A percentile compares a stretch with the other conserved stretches of the same genome.
phyloP scores from a whole-genome alignment of 2,113 vertebrate species.

The Motacilla alba region DNA sequence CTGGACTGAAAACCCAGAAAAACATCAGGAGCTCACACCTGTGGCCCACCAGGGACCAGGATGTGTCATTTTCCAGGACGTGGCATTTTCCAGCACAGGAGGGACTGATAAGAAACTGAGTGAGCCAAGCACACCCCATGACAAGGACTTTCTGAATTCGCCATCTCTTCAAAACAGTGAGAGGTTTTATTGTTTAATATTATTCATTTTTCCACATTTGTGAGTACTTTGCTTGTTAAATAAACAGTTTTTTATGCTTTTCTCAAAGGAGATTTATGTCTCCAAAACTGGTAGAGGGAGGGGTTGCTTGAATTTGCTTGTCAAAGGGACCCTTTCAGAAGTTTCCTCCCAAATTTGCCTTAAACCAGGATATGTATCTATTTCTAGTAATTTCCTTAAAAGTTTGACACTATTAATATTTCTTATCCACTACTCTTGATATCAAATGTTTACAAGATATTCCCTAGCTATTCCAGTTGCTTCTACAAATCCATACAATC shows the following conservation, averaged over 20 bases:
- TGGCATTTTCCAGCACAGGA: fast-evolving
- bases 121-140: fast-evolving
- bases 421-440: background rate
- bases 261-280: background rate
- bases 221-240: background rate
- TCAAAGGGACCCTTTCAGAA: background rate
- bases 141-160: background rate
- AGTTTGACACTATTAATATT: background rate
- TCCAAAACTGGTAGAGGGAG: too few species aligned
- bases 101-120: background rate
- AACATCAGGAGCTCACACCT: background rate
- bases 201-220: background rate
- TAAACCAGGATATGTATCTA: background rate
- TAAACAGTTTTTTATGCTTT: background rate
- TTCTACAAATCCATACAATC: background rate
- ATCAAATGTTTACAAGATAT: background rate
- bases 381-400: background rate
- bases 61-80: fast-evolving
- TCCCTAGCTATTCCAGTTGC: background rate
- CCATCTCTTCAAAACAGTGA: background rate
- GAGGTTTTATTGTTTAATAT: background rate
- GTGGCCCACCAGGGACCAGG: fast-evolving
- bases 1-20: background rate
- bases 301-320: background rate
- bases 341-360: background rate